Percentiles rank a stretch among this genome's conserved stretches.
Conservation (phyloP, 2,113 vertebrate species). For the Leucosticte australis region DNA sequence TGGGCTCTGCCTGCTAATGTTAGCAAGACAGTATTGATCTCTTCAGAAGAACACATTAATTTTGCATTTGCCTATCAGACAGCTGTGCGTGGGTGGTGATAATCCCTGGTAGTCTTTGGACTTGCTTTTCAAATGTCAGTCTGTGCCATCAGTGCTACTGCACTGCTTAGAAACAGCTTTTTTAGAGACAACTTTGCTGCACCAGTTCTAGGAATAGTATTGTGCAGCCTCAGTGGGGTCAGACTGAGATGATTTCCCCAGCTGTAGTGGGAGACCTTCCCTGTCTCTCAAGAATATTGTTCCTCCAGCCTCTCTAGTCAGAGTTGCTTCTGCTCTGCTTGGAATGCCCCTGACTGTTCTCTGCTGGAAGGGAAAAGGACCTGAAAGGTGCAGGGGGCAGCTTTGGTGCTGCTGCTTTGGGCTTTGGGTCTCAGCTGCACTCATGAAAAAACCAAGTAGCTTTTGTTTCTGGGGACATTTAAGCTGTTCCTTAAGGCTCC, state of each 20-base stretch:
- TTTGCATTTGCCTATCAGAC: constrained; percentile 30
- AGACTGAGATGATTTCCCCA: not conserved
- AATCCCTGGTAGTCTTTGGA: constrained; percentile 8
- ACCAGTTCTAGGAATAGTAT: not conserved
- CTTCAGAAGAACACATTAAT: not conserved
- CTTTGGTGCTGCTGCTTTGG: not conserved
- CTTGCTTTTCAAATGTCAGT: not conserved
- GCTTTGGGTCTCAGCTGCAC: not conserved
- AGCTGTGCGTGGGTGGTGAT: not conserved
- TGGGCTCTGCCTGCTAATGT: not conserved
- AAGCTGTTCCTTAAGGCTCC: not conserved
- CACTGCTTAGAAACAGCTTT: not conserved
- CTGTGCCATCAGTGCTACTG: not conserved
- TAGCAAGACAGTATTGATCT: not conserved
- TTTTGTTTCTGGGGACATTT: not conserved
- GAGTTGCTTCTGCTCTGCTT: not conserved
- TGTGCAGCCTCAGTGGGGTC: not conserved
- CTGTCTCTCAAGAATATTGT: not conserved
- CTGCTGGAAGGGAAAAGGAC: not conserved
- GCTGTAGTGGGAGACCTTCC: not conserved
- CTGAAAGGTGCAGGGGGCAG: not conserved
- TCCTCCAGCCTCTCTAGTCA: not conserved
- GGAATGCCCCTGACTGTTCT: not conserved
- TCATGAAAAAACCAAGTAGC: not conserved
- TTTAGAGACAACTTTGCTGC: not conserved